These are phyloP conservation scores for Eristalis arbustorum DNA, from an alignment of 2,888 invertebrate species.

Conservation along the genomic window DNA sequence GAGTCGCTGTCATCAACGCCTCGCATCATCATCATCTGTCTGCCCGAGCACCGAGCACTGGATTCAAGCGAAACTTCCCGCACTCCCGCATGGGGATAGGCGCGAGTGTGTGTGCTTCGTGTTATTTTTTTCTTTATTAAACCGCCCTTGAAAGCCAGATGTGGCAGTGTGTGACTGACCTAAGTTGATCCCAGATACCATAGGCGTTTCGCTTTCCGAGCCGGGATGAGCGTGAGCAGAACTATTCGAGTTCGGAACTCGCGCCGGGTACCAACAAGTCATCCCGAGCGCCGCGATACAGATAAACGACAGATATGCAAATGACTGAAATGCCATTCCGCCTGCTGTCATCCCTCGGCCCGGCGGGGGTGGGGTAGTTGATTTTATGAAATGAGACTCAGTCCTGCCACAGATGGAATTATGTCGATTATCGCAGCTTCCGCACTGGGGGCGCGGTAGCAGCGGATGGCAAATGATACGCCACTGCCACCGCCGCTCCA, in stretches of 20 bases:
- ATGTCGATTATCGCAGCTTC: slow-evolving; percentile 53
- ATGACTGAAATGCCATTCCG: not conserved
- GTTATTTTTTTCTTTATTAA: slow-evolving; percentile 47
- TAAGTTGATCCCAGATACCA: slow-evolving; percentile 46
- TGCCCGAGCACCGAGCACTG: not conserved
- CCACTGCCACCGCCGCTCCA: not conserved
- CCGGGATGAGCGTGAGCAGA: not conserved
- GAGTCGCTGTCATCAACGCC: slow-evolving; percentile 54
- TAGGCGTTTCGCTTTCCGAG: not conserved
- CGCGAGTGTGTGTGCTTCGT: not conserved
- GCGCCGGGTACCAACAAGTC: not conserved
- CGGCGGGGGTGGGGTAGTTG: not conserved
- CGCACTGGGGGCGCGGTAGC: slow-evolving; percentile 16
- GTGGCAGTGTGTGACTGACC: slow-evolving; percentile 61
- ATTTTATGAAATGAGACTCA: slow-evolving; percentile 27
- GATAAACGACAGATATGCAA: slow-evolving; percentile 26
- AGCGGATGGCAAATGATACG: slow-evolving; percentile 7
- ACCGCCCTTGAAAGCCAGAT: slow-evolving; percentile 66
- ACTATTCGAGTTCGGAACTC: not conserved
- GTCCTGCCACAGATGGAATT: slow-evolving; percentile 39
- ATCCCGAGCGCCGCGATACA: not conserved
- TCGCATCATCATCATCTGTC: slow-evolving; percentile 25
- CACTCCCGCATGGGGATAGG: not conserved
- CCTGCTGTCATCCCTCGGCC: not conserved
- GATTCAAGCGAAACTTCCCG: slow-evolving; percentile 9